Base-by-base conservation (phyloP, 2,888 invertebrate species). In the Ditula angustiorana region DNA sequence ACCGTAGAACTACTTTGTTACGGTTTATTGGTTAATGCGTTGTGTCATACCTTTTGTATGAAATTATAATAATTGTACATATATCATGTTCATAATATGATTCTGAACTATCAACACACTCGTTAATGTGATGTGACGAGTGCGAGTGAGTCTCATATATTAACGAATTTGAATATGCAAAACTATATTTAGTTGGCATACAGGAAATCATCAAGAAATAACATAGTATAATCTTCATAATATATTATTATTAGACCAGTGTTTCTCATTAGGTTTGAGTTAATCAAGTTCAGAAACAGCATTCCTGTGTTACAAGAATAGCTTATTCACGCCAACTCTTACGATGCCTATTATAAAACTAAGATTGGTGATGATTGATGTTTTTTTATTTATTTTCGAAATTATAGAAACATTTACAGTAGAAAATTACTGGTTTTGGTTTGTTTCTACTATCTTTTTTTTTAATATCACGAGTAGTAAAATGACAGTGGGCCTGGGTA, bases 41-140 rank as follows among this genome's bases (percentile, higher is more conserved):
- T 7, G 49, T 28, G 26, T 13, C 47, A 13, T n/a, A 19, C 23
- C 16, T 33, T 58, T 35, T 58, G 35, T 33, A 58, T 58, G 13
- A 58, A 58, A 47, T 58, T 47, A 35, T n/a, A 58, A 58, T 58
- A 47, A 5, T 46, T 21, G 16, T 24, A 8, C 35, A 30, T 8
- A 23, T 56, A 11, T 28, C 19, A 30, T 13, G 11, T 21, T 19
- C 11, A n/a, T n/a, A n/a, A n/a, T n/a, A n/a, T n/a, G n/a, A n/a
- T n/a, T 28, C 35, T 33, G 35, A 35, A 33, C 13, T 7, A 11
- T 11, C 19, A 13, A 46, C 23, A 23, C 21, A 24, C 16, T 19
- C 26, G 41, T 41, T n/a, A n/a, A n/a, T n/a, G n/a, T n/a, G n/a
- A n/a, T n/a, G n/a, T n/a, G n/a, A n/a, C n/a, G n/a, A n/a, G 41